Evolutionary conservation across 23 tunicate species (phyloP).

Genomic region (Diplosoma virens): DNA sequence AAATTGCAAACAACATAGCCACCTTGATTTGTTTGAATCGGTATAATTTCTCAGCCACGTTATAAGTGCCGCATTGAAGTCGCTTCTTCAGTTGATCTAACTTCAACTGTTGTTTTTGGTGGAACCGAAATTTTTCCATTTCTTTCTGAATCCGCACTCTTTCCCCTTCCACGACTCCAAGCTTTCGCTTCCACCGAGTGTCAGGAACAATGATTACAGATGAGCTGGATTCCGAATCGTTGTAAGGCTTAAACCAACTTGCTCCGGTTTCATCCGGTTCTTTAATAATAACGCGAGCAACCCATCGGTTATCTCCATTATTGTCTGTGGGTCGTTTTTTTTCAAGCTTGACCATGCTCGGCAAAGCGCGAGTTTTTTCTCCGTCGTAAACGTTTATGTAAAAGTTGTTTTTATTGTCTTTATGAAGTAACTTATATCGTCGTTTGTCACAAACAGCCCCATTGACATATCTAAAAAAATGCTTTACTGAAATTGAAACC

Average conservation of each 20-base stretch:
- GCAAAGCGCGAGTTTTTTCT: not conserved
- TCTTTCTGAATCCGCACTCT: constrained; percentile 42
- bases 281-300: constrained; percentile 85
- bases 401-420: constrained; percentile 22
- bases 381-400: constrained; percentile 22
- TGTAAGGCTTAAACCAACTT: not conserved
- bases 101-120: constrained; percentile 19
- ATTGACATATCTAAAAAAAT: constrained; percentile 44
- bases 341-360: constrained; percentile 52
- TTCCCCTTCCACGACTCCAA: constrained; percentile 53
- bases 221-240: constrained; percentile 33
- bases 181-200: constrained; percentile 34
- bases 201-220: constrained; percentile 62
- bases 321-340: constrained; percentile 28
- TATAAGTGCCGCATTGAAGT: not conserved
- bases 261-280: constrained; percentile 35
- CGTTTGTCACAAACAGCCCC: constrained; percentile 42
- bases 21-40: not conserved
- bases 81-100: constrained; percentile 3
- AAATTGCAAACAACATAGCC: too few species aligned
- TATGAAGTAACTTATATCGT: constrained; percentile 13
- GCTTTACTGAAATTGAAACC: too few species aligned
- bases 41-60: not conserved
- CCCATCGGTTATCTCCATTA: constrained; percentile 73
- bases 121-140: constrained; percentile 27